Evolutionary conservation across 2,113 vertebrate genomes (phyloP).

Genomic region (Neodon shergylaensis): DNA sequence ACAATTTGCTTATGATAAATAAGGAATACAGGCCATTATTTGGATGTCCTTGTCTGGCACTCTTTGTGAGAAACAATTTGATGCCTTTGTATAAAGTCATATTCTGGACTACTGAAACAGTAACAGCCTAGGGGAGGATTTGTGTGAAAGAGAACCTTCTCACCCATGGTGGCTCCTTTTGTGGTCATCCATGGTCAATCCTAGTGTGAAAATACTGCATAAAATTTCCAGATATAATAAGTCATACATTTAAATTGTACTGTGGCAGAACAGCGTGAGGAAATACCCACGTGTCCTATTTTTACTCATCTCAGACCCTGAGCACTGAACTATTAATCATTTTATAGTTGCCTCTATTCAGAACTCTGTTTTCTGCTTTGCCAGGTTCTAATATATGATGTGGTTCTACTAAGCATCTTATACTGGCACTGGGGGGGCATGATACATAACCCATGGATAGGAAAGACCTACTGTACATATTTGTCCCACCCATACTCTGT

Average conservation of each 20-base stretch:
- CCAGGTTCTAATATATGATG: not conserved
- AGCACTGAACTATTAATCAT: too few species aligned
- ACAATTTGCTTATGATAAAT: not conserved
- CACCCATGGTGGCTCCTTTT: too few species aligned
- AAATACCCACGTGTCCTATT: not conserved
- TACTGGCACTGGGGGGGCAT: not conserved
- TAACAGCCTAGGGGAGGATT: not conserved
- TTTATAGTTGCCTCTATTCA: not conserved
- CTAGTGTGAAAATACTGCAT: not conserved
- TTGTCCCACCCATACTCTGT: not conserved
- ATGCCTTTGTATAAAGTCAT: not conserved
- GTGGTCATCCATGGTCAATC: not conserved
- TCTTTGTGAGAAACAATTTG: not conserved
- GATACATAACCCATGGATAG: not conserved
- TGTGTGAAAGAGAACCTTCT: accelerated
- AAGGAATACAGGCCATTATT: not conserved
- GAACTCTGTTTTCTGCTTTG: not conserved
- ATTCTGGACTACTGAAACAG: not conserved
- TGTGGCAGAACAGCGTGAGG: not conserved
- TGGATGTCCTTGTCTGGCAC: not conserved
- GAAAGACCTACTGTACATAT: not conserved
- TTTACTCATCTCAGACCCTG: too few species aligned
- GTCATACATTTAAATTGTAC: not conserved
- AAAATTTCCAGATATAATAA: not conserved
- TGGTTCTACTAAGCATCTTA: not conserved